Evolutionary conservation across 2,113 vertebrate genomes (phyloP), one percentile per base, ranked within the genome.

Genomic region (Pseudopipra pipra): DNA sequence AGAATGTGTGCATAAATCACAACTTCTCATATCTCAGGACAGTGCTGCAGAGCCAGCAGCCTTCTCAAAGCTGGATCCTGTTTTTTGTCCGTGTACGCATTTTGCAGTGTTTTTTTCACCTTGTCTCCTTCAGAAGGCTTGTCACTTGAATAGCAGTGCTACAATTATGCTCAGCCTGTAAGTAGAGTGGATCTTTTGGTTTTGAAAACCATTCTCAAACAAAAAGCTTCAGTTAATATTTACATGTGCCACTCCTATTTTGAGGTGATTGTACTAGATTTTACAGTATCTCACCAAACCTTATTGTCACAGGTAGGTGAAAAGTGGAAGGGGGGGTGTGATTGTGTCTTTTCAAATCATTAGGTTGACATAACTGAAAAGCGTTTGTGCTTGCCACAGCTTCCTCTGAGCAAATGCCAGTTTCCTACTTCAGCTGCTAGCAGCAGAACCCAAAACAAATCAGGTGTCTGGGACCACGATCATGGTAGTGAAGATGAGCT

Each of bases 161-260:
- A 3, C 18, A 52, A 1, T 68, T 56, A 16, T 1, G 1, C n/a
- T 37, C 5, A 0, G 11, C 39, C 41, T 46, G 6, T 9, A 62
- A 61, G 7, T 28, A 49, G 17, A 6, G 12, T 62, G n/a, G 28
- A 7, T 56, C 6, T 12, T 39, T 13, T 5, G 16, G 6, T 55
- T 75, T 63, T 84, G 67, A 63, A 84, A 85, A 43, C 14, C 12
- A 11, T 27, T 59, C 37, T 85, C 25, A n/a, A 22, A 61, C 39
- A 51, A 59, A 62, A 79, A 61, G 23, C 14, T 80, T 65, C 30
- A 8, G 14, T 41, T 83, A n/a, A 28, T 37, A 20, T 39, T 89
- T 21, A 25, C 3, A 7, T 3, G 8, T 46, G 20, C 39, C 14
- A 24, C 28, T 82, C 17, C 2, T 13, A 7, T 35, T 59, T 58